Percentiles rank a stretch among this genome's conserved stretches.
Conservation (phyloP, 2,797 vertebrate species). For the Coregonus ussuriensis region DNA sequence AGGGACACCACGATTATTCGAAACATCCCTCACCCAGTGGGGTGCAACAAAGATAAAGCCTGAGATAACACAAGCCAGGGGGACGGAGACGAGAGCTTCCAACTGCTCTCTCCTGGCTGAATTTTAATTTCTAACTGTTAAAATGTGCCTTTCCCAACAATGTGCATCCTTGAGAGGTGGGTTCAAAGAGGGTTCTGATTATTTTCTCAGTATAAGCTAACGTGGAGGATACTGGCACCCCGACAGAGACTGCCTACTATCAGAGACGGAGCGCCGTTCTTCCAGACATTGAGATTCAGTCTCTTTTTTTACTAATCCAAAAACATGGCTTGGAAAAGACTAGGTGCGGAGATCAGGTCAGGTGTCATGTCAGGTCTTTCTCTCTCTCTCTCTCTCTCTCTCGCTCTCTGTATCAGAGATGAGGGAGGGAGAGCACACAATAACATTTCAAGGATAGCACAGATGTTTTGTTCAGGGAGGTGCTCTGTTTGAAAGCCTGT, state of each 20-base stretch:
- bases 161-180: constrained; percentile 41
- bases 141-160: constrained; percentile 63
- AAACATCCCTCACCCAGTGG: constrained; percentile 51
- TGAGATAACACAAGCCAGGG: constrained; percentile 62
- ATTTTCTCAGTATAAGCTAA: constrained; percentile 58
- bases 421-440: constrained; percentile 26
- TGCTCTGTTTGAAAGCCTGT: constrained; percentile 1
- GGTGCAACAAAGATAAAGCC: constrained; percentile 58
- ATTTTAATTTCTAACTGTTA: constrained; percentile 48
- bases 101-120: constrained; percentile 44
- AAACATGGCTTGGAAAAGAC: constrained; percentile 6
- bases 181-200: constrained; percentile 35
- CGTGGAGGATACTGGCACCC: constrained; percentile 35
- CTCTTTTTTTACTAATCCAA: constrained; percentile 33
- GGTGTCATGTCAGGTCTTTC: background rate
- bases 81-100: constrained; percentile 42
- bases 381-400: background rate
- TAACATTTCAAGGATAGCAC: background rate
- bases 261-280: constrained; percentile 38
- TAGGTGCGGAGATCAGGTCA: background rate
- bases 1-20: constrained; percentile 49
- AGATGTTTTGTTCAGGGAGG: constrained; percentile 10
- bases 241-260: constrained; percentile 33
- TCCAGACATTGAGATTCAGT: constrained; percentile 44
- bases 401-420: constrained; percentile 40